phyloP scores from a whole-genome alignment of 2,797 vertebrate genomes.

The Hydrocynus forskahlii region DNA sequence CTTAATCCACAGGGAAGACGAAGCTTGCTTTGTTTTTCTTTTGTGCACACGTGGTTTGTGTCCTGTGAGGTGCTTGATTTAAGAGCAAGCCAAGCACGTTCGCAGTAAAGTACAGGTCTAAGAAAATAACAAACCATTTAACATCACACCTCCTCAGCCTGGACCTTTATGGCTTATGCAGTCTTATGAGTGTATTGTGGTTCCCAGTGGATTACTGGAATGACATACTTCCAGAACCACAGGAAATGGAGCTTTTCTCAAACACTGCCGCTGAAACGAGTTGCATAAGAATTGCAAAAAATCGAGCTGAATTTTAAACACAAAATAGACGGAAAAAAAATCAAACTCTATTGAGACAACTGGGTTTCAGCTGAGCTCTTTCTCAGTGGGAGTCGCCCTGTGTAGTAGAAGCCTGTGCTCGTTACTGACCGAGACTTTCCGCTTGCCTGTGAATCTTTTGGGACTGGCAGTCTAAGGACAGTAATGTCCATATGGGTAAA shows the following conservation, averaged over 20 bases:
- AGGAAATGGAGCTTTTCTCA: slow-evolving; percentile 1
- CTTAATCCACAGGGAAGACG: slow-evolving; percentile 33
- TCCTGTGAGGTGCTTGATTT: background rate
- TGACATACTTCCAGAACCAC: slow-evolving; percentile 10
- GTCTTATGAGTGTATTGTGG: background rate
- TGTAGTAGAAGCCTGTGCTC: no score
- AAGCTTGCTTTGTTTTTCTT: slow-evolving; percentile 15
- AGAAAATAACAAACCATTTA: background rate
- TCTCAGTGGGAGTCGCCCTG: no score
- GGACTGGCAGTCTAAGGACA: background rate
- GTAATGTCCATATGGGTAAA: slow-evolving; percentile 4
- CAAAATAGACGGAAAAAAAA: no score
- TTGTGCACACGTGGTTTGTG: background rate
- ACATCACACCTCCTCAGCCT: background rate
- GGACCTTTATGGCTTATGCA: background rate
- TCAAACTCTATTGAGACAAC: no score
- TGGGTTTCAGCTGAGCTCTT: no score
- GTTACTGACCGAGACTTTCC: no score
- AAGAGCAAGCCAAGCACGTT: background rate
- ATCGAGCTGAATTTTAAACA: no score
- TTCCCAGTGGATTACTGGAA: background rate
- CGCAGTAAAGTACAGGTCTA: no score
- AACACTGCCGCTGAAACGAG: background rate
- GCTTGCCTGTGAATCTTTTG: background rate
- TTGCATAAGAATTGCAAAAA: background rate